Evolutionary conservation across 2,797 vertebrate species (phyloP).

Genomic region (Esox masquinongy): DNA sequence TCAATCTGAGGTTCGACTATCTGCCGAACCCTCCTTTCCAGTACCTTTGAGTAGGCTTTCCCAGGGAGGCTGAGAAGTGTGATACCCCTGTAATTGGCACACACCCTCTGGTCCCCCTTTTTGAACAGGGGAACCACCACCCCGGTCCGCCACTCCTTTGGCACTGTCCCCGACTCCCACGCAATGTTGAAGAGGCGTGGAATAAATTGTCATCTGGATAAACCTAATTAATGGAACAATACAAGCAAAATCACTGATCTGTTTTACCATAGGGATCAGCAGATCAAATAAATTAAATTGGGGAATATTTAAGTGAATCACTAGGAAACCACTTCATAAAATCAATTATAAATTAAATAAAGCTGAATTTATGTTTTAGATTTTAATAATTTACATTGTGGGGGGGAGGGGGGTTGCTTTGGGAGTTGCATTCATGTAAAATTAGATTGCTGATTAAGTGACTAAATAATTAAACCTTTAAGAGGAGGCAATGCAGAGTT

Average conservation of each 20-base stretch:
- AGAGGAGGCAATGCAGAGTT: constrained; percentile 52
- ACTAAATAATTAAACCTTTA: constrained; percentile 64
- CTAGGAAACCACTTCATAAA: not conserved
- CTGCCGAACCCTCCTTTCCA: too few species aligned
- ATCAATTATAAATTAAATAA: not conserved
- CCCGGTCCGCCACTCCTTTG: too few species aligned
- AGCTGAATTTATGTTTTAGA: constrained; percentile 49
- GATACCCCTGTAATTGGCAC: too few species aligned
- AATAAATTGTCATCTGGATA: not conserved
- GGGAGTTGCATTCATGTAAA: constrained; percentile 59
- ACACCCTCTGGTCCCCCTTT: too few species aligned
- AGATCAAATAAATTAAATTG: not conserved
- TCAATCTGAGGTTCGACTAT: too few species aligned
- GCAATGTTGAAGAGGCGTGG: too few species aligned
- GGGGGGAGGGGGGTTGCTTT: constrained; percentile 26
- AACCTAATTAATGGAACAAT: not conserved
- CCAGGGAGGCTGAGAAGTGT: too few species aligned
- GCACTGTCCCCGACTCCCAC: too few species aligned
- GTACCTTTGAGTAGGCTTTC: too few species aligned
- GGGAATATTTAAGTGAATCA: not conserved
- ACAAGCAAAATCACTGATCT: not conserved
- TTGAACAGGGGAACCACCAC: too few species aligned
- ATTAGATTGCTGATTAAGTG: constrained; percentile 60
- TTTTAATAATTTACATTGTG: constrained; percentile 59
- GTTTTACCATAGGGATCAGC: not conserved